These are phyloP conservation scores for Myopa tessellatipennis DNA, from an alignment of 2,888 invertebrate genomes.

Conservation along the genomic window DNA sequence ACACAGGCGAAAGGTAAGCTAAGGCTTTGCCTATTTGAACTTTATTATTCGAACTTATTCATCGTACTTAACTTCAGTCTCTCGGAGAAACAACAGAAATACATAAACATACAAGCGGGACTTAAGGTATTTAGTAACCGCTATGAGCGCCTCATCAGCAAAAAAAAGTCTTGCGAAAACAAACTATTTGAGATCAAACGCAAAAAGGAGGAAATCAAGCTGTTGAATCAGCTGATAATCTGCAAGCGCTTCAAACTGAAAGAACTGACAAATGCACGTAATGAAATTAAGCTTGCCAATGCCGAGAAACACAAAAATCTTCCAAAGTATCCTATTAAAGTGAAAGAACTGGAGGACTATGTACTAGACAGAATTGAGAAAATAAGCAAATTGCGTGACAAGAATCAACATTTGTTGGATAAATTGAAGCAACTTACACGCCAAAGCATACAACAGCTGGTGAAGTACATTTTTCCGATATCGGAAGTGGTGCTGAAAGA, in stretches of 20 bases:
- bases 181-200: conserved; percentile 72
- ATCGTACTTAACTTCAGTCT: too few species aligned
- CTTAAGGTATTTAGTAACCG: conserved; percentile 71
- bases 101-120: conserved; percentile 72
- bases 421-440: conserved; percentile 73
- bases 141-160: conserved; percentile 70
- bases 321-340: conserved; percentile 74
- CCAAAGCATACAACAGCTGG: conserved; percentile 73
- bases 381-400: conserved; percentile 69
- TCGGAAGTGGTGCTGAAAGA: conserved; percentile 63
- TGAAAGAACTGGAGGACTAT: conserved; percentile 73
- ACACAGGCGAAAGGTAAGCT: conserved; percentile 72
- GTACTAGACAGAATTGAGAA: conserved; percentile 71
- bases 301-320: conserved; percentile 70
- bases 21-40: conserved; percentile 13
- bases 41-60: neutral
- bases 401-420: conserved; percentile 70
- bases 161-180: conserved; percentile 67
- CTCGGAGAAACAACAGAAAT: conserved; percentile 74
- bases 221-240: conserved; percentile 71
- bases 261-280: conserved; percentile 70
- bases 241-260: conserved; percentile 54
- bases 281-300: conserved; percentile 65
- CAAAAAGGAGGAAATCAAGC: conserved; percentile 72
- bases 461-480: conserved; percentile 79